Base-by-base conservation (phyloP, 1,140 invertebrate genomes). In the Drosophila guanche region DNA sequence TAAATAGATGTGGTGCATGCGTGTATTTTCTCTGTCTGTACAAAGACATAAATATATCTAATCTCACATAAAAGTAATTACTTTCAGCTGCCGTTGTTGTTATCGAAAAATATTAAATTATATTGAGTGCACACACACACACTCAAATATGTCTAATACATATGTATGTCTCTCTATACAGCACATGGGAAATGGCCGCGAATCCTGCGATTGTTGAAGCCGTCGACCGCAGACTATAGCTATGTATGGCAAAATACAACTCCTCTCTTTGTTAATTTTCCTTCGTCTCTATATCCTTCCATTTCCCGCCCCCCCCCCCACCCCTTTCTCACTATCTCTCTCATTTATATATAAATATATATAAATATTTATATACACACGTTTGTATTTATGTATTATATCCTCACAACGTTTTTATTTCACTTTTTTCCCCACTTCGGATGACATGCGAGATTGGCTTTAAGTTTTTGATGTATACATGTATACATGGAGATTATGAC, bases 31-130 rank as follows among this genome's bases (percentile, higher is more conserved):
- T 37, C 33, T 37, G 33, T 37, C 10, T 37, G 10, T 37, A 43
- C 56, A 66, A 65, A 68, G 76, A 80, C 81, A 85, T 85, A 85
- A 81, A 85, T 86, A 86, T 85, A 78, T 88, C 84, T 89, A 88
- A 88, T 84, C 83, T 88, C 75, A 77, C 72, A 89, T 89, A 65
- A 88, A 88, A 88, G 83, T 86, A 86, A 86, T 86, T 86, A 86
- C 83, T 86, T 86, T 86, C 83, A 86, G 83, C 83, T 86, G 83
- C 74, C 73, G 73, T 69, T 86, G 83, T 79, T 81, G 83, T 78
- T 86, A 86, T 86, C 81, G 81, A 81, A 78, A 86, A 88, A 86
- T 86, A 86, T 86, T 88, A 86, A 86, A 86, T 86, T 86, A 86
- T 86, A 88, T 86, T 86, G 83, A 86, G 83, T 77, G 81, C 76